Base-by-base conservation (phyloP, 2,797 vertebrate genomes). In the Mareca strepera region DNA sequence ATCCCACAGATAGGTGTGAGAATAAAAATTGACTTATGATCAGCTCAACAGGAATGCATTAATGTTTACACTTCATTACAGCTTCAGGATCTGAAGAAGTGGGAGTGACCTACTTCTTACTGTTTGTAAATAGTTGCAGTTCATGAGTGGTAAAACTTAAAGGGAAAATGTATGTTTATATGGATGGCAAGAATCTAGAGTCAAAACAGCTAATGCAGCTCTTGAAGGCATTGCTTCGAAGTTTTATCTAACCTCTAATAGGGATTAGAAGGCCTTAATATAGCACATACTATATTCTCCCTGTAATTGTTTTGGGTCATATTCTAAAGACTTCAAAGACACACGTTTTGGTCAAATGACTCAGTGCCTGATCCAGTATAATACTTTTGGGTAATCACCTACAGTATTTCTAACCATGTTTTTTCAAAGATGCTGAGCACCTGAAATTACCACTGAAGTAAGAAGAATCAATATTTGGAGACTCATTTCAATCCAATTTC, bases 71-170 rank as follows among this genome's bases (percentile, higher is more conserved):
- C 29, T 70, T 91, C 39, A 39, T 84, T 90, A 70, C 76, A 91
- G 59, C 35, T 86, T 84, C 55, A 87, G 44, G 44, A 91, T 89
- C 41, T 95, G 77, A 94, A 94, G 84, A 92, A 83, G 94, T 94
- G 67, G 85, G 95, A 92, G 89, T 86, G 85, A 94, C 93, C 92
- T 94, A 96, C 88, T 96, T 97, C 91, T 73, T 69, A 78, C 22
- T 96, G 93, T 96, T 96, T 96, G 93, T 97, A 96, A 97, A 97
- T 96, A 95, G 82, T 62, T 87, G 88, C 80, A 26, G 20, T n/a
- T 82, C 75, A 60, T 74, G 48, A 95, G 77, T 60, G 87, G 25
- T 41, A 76, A 91, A 52, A 79, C 52, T 84, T 63, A 58, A 83
- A 86, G 13, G 31, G 15, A 81, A 93, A 86, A 76, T 55, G 25